Percentiles rank a stretch among this genome's conserved stretches.
Evolutionary conservation across 2,888 invertebrate species (phyloP).

Genomic region (Crematogaster levior): DNA sequence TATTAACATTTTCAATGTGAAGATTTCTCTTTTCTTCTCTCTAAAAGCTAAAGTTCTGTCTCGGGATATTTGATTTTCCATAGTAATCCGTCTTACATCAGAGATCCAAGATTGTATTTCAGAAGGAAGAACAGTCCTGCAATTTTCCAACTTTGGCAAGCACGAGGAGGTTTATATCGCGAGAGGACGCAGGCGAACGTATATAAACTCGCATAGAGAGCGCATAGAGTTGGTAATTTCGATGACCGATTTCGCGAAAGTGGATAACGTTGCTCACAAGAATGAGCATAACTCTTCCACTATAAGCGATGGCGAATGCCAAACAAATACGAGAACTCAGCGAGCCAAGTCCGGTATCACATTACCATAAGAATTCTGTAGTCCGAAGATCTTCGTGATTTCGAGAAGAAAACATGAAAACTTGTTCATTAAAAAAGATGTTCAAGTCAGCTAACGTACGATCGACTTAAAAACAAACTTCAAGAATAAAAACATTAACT

Average conservation of each 20-base stretch:
- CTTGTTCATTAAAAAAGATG: not conserved
- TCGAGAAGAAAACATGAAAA: not conserved
- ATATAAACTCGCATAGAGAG: constrained; percentile 5
- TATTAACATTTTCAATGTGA: not conserved
- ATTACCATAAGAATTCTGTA: constrained; percentile 19
- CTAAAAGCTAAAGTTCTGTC: not conserved
- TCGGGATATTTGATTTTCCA: not conserved
- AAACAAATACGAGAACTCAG: constrained; percentile 2
- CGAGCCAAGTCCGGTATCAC: not conserved
- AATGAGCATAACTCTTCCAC: constrained; percentile 17
- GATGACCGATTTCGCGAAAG: constrained; percentile 25
- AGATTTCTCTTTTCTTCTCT: not conserved
- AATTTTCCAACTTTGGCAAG: constrained; percentile 16
- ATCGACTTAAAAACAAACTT: not conserved
- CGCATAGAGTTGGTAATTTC: constrained; percentile 21
- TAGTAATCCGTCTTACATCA: not conserved
- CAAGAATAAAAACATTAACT: not conserved
- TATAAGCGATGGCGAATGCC: not conserved
- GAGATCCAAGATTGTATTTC: constrained; percentile 8
- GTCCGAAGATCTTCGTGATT: constrained; percentile 15
- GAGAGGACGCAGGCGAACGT: not conserved
- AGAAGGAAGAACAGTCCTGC: not conserved
- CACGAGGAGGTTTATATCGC: not conserved
- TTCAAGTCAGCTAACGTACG: not conserved
- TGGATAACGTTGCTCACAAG: constrained; percentile 26